Evolutionary conservation across 1,140 invertebrate species (phyloP), one percentile per base, ranked within the genome.

Genomic region (Delia radicum): DNA sequence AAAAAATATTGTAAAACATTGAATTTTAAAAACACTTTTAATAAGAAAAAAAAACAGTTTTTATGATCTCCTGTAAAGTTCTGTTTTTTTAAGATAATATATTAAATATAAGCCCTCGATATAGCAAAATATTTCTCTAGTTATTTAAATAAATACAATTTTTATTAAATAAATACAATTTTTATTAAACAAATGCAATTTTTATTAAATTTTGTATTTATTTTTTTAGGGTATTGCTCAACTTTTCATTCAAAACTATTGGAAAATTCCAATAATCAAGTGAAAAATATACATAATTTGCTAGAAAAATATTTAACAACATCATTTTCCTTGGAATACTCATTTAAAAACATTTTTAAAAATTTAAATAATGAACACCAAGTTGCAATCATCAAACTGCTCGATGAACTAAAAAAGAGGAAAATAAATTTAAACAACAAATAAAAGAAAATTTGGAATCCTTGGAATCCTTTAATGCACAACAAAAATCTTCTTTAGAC

Each of bases 381-480:
- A 73, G 65, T 0, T 48, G 77, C 6, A 46, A 69, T 85, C 7
- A 75, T 75, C 2, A 74, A 79, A 18, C 6, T 85, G 28, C 8
- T 85, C 42, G 74, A 77, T 18, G 80, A 83, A 15, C 33, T 85
- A 74, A 74, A 83, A 65, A 77, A 18, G 77, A 80, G 5, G 78
- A 82, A 63, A 15, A 31, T 15, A 67, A 79, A 26, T 69, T 85
- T 5, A 73, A 37, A 27, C 24, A 31, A 18, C 78, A 83, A 48
- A 81, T 85, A 18, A 62, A 79, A 67, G 31, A 33, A 0, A 80
- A 79, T 42, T 67, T 84, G 6, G 74, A 75, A 1, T 79, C 78
- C 24, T 63, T 85, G 27, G 77, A 80, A 46, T 65, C 69, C 0
- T 81, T 78, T 21, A 81, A 81, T 33, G 77, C 81, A 21, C 73